Conservation (phyloP, 2,113 vertebrate species). For the Patagioenas fasciata region DNA sequence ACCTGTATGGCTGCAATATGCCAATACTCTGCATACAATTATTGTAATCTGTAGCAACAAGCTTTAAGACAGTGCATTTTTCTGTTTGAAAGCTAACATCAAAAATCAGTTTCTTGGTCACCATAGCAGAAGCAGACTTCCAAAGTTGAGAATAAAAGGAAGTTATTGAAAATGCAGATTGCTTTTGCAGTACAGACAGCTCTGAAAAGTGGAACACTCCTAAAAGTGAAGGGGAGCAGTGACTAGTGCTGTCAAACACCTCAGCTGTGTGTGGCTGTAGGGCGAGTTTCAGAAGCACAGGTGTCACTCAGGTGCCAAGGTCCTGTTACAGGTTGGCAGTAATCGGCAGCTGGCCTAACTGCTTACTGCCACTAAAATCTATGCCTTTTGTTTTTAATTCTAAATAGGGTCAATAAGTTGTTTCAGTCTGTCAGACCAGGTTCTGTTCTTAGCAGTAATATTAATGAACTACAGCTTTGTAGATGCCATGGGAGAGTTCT, state of each 20-base stretch:
- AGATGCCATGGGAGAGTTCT: slow-evolving; percentile 1
- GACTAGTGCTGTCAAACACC: not conserved
- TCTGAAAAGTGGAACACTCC: not conserved
- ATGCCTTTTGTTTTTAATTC: not conserved
- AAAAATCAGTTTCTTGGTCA: not conserved
- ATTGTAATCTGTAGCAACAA: not conserved
- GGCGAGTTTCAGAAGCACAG: not conserved
- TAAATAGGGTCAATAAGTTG: not conserved
- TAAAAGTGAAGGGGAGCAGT: not conserved
- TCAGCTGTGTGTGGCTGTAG: not conserved
- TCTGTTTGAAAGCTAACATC: not conserved
- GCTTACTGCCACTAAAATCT: not conserved
- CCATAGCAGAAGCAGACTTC: not conserved
- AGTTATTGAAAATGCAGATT: not conserved
- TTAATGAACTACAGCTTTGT: slow-evolving; percentile 44
- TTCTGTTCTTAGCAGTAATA: slow-evolving; percentile 38
- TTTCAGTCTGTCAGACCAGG: slow-evolving; percentile 26
- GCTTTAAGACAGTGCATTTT: not conserved
- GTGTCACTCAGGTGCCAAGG: rapidly evolving
- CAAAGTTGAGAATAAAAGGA: not conserved
- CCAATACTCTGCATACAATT: not conserved
- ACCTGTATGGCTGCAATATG: not conserved
- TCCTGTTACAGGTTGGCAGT: not conserved
- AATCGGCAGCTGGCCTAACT: not conserved
- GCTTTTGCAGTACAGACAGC: not conserved